Evolutionary conservation across 1,140 invertebrate genomes (phyloP), one percentile per base, ranked within the genome.

Genomic region (Cherax quadricarinatus): DNA sequence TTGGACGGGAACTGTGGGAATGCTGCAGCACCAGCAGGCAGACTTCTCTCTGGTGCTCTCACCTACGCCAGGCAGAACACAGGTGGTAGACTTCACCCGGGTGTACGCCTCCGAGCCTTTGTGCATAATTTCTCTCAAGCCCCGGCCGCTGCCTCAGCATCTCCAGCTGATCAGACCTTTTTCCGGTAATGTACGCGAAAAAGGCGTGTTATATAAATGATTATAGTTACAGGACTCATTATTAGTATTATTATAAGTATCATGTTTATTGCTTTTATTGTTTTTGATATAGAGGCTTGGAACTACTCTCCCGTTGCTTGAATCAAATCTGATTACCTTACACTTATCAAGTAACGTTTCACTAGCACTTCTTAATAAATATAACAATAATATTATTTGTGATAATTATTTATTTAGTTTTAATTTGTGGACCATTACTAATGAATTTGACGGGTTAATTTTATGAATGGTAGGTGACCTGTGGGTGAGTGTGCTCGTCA

Each of bases 21-120:
- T 21, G 14, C 79, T 81, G 7, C 79, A 81, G 21, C 79, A 81
- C 79, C 48, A 57, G 14, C 41, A 81, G 79, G 79, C 79, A 51
- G 79, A 81, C 79, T 81, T 81, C 79, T 81, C 79, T 16, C 79
- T 81, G 7, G 16, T 81, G 48, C 79, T 81, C 24, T 81, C 79
- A 57, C 79, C 48, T 51, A 81, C 79, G 18, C 48, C 51, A 81
- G 79, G 48, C 16, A 81, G 79, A 48, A n/a, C n/a, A 16, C 16
- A 49, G 51, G 79, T 81, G 48, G 48, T 81, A 4, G 79, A 81
- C 18, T 81, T 51, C 48, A 51, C 79, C 14, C 3, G 79, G n/a
- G 21, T 81, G 4, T 81, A 81, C n/a, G 16, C 18, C 51, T 7
- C 48, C 12, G 79, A 51, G 79, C 51, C 79, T 48, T 4, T 81